These are phyloP conservation scores for Phrynosoma platyrhinos DNA, from an alignment of 2,113 vertebrate species.

Conservation along the genomic window DNA sequence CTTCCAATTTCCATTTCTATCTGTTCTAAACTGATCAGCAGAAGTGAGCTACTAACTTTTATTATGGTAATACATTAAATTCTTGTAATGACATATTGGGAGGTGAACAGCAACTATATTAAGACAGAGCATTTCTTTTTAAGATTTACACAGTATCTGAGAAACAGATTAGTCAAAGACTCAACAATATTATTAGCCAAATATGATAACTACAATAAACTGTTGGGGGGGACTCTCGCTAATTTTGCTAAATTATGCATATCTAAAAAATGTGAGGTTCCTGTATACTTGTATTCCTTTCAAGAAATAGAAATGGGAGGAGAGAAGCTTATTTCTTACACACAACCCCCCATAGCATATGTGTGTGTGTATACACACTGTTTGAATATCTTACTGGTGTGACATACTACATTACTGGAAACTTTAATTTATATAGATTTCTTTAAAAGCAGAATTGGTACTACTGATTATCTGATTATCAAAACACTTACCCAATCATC, in stretches of 20 bases:
- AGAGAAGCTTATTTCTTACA: not conserved
- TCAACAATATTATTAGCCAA: not conserved
- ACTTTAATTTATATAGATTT: not conserved
- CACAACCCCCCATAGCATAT: not conserved
- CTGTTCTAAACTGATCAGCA: not conserved
- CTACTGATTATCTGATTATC: not conserved
- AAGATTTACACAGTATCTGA: not conserved
- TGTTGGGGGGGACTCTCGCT: not conserved
- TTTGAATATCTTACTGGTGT: conserved; percentile 9
- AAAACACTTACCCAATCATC: conserved; percentile 86
- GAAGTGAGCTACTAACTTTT: not conserved
- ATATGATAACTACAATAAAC: not conserved
- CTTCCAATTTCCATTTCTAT: not conserved
- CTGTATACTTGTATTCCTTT: not conserved
- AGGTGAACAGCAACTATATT: not conserved
- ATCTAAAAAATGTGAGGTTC: not conserved
- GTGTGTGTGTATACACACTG: not conserved
- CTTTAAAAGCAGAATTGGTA: not conserved
- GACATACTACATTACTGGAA: not conserved
- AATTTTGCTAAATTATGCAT: not conserved
- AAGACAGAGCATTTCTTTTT: not conserved
- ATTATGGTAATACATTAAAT: not conserved
- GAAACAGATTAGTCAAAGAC: not conserved
- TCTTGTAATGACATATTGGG: not conserved
- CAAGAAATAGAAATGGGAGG: not conserved